These are phyloP conservation scores for Phortica variegata DNA, from an alignment of 1,140 invertebrate species.

Conservation along the genomic window DNA sequence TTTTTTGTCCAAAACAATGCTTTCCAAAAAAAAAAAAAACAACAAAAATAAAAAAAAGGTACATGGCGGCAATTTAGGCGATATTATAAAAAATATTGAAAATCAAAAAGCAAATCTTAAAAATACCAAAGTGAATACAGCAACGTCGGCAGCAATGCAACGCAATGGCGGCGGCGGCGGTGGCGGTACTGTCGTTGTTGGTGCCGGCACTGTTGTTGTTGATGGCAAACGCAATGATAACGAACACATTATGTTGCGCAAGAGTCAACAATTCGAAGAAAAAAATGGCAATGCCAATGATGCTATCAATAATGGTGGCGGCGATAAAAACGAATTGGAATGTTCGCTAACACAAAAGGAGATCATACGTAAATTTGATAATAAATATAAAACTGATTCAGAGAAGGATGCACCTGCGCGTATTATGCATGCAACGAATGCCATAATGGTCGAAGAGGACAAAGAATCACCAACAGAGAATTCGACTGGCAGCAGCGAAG, in stretches of 20 bases:
- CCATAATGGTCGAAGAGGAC: constrained; percentile 37
- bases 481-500: constrained; percentile 47
- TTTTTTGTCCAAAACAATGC: too few species aligned
- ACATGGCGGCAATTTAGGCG: constrained; percentile 53
- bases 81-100: constrained; percentile 57
- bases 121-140: constrained; percentile 23
- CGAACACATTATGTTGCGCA: constrained; percentile 38
- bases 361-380: constrained; percentile 48
- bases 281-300: constrained; percentile 39
- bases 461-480: constrained; percentile 46
- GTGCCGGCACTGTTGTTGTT: constrained; percentile 10
- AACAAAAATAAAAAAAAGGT: too few species aligned
- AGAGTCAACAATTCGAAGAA: constrained; percentile 38
- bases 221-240: constrained; percentile 35
- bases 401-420: constrained; percentile 35
- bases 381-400: constrained; percentile 51
- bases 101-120: constrained; percentile 43
- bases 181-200: constrained; percentile 9
- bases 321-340: constrained; percentile 15
- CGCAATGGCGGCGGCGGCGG: constrained; percentile 7
- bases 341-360: constrained; percentile 31
- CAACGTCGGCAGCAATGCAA: constrained; percentile 8
- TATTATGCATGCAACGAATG: constrained; percentile 11
- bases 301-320: constrained; percentile 19
- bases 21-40: too few species aligned